Base-by-base conservation (phyloP, 2,113 vertebrate species). In the Tamias sibiricus region DNA sequence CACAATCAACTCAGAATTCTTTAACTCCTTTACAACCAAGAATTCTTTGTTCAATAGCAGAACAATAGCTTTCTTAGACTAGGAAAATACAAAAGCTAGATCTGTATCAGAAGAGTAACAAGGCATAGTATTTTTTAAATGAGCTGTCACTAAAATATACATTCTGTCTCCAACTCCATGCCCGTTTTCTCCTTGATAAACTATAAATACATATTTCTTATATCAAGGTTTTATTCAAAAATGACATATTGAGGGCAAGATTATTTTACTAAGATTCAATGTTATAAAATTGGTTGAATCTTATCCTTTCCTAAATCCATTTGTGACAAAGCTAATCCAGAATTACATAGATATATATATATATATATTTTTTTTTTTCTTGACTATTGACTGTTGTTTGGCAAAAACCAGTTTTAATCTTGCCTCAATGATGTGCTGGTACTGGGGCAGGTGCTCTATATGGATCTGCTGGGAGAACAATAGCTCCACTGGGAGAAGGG, bases 171-270 rank as follows among this genome's bases (percentile, higher is more conserved):
- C 71, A 47, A 47, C 13, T 37, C 44, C 68, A 81, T 35, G 37
- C 22, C 69, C 28, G 52, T 24, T 94, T 97, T 76, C 81, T 90
- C 44, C 32, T 92, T 84, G n/a, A 90, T 20, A 83, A 96, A 85
- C 30, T 81, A n/a, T 35, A 89, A 71, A 47, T 17, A 86, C 35
- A 16, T 64, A 57, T 40, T 89, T 95, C 47, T 49, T 91, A 28
- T 30, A 44, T 87, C 12, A 76, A 35, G 74, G 68, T 66, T 94
- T 93, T 79, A 76, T 62, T 44, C 76, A 87, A 66, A 94, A 95
- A 66, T 62, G 79, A 64, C 6, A 68, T 8, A 64, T 75, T 17
- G 69, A 24, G 8, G 10, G 35, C 4, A 91, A 66, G 37, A 75
- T 66, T 89, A 88, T 80, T 94, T 82, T 90, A 19, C 20, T 66